A percentile compares a stretch with the other conserved stretches of the same genome.
These are phyloP conservation scores for Podotricha telesiphe DNA, from an alignment of 2,888 invertebrate species.

Conservation along the genomic window DNA sequence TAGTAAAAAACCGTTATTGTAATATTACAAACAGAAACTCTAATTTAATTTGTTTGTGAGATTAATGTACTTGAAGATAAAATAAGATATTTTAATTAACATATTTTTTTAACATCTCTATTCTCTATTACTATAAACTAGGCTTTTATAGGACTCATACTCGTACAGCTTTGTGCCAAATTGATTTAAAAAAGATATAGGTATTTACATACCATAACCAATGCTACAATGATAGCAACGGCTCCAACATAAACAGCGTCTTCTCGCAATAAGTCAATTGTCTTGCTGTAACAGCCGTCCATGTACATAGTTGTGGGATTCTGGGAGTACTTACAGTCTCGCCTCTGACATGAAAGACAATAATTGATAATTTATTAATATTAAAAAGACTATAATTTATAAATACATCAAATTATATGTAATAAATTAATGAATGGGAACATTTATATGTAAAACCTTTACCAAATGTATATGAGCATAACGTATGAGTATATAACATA, in stretches of 20 bases:
- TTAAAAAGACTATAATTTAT: not conserved
- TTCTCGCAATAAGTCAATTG: slow-evolving; percentile 87
- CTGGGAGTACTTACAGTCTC: slow-evolving; percentile 83
- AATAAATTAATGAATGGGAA: no score
- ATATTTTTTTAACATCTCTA: no score
- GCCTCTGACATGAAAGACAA: slow-evolving; percentile 68
- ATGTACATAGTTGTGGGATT: slow-evolving; percentile 86
- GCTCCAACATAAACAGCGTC: slow-evolving; percentile 92
- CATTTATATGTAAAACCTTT: no score
- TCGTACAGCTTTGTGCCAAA: not conserved
- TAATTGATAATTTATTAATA: not conserved
- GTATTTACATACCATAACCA: slow-evolving; percentile 87
- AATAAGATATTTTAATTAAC: no score
- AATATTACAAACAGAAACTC: no score
- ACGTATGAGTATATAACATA: no score
- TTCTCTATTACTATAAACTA: not conserved
- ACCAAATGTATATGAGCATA: no score
- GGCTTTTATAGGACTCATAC: no score
- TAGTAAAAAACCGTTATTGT: no score
- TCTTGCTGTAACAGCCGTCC: slow-evolving; percentile 89
- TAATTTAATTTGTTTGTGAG: no score
- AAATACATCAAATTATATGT: no score
- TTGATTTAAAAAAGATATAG: not conserved
- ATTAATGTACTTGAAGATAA: no score
- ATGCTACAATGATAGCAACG: slow-evolving; percentile 92